Conservation (phyloP, 2,888 invertebrate species). For the Sarcophaga carnaria region DNA sequence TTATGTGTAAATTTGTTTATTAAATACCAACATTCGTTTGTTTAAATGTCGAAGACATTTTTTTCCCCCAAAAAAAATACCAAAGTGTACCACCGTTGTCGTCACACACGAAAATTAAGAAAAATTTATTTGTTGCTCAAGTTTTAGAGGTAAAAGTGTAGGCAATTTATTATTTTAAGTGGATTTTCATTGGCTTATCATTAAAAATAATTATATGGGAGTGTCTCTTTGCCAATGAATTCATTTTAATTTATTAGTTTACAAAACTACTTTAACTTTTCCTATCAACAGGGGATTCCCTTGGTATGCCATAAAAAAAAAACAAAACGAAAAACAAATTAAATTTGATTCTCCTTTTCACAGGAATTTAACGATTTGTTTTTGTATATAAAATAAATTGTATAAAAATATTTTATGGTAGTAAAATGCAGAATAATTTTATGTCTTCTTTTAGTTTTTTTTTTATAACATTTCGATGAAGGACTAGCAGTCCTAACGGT, state of each 20-base stretch:
- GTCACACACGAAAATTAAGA: conserved; percentile 54
- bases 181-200: conserved; percentile 72
- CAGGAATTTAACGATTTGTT: not conserved
- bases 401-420: not conserved
- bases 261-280: not conserved
- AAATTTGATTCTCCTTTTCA: not conserved
- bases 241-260: conserved; percentile 56
- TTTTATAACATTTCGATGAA: too few species aligned
- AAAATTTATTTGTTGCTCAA: conserved; percentile 71
- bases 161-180: conserved; percentile 73
- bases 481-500: too few species aligned
- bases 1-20: conserved; percentile 80
- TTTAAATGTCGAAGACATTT: conserved; percentile 6
- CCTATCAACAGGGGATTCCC: not conserved
- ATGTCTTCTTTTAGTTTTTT: too few species aligned
- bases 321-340: not conserved
- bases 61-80: conserved; percentile 41
- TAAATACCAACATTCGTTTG: conserved; percentile 73
- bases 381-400: not conserved
- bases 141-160: conserved; percentile 67
- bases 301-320: not conserved
- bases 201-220: conserved; percentile 66
- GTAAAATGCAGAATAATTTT: too few species aligned
- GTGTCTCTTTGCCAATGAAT: conserved; percentile 68
- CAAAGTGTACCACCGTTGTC: not conserved